Evolutionary conservation across 1,140 invertebrate species (phyloP).

Genomic region (Drosophila persimilis): DNA sequence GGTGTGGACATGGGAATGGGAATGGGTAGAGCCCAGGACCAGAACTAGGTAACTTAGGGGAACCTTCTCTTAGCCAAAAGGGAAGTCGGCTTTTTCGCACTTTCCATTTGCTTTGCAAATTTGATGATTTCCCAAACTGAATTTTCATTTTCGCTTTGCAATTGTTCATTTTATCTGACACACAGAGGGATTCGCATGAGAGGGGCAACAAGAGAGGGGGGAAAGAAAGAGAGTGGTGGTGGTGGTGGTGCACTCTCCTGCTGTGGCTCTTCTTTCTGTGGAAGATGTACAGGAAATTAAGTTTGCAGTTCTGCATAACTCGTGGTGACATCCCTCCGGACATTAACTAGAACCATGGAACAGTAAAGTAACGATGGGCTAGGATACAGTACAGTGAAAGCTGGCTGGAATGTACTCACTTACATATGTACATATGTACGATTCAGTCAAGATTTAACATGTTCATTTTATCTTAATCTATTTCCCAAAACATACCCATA

Average conservation of each 20-base stretch:
- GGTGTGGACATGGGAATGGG: neutral
- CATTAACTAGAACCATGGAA: neutral
- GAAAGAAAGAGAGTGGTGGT: neutral
- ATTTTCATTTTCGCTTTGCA: conserved; percentile 58
- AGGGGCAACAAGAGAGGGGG: neutral
- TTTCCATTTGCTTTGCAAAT: conserved; percentile 74
- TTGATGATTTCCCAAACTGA: conserved; percentile 69
- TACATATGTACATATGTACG: too few relatives aligned
- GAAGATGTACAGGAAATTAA: conserved; percentile 57
- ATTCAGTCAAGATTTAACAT: too few relatives aligned
- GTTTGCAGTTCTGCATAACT: conserved; percentile 53
- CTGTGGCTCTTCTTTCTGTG: too few relatives aligned
- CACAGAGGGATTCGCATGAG: neutral
- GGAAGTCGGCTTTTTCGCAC: conserved; percentile 44
- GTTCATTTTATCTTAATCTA: too few relatives aligned
- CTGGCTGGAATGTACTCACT: neutral
- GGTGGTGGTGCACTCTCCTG: neutral
- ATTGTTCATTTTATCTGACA: conserved; percentile 47
- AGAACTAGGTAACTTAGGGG: conserved; percentile 16
- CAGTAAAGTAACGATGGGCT: neutral
- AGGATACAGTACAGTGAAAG: neutral
- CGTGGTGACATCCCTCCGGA: conserved; percentile 9
- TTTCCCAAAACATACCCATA: too few relatives aligned
- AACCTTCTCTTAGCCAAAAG: conserved; percentile 8
- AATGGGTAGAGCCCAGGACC: neutral